These are phyloP conservation scores for Meriones psammophilus DNA, from an alignment of 2,797 vertebrate genomes.

Conservation along the genomic window DNA sequence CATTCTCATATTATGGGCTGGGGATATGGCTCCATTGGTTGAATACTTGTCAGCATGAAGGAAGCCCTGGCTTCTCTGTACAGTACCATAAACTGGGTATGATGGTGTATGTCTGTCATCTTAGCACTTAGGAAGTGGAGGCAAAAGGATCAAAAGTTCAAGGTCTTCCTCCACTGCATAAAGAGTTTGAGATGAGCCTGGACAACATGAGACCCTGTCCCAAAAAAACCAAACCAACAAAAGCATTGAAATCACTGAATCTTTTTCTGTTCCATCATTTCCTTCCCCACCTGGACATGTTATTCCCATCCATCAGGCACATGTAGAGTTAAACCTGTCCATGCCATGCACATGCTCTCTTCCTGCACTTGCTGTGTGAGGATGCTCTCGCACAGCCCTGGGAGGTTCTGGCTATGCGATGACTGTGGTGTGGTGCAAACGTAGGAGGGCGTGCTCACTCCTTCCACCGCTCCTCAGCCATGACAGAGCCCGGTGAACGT, in stretches of 20 bases:
- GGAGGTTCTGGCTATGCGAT: background rate
- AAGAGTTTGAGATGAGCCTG: background rate
- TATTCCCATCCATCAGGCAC: background rate
- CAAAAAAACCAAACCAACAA: background rate
- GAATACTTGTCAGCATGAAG: background rate
- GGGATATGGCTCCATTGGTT: background rate
- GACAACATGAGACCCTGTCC: background rate
- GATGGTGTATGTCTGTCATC: background rate
- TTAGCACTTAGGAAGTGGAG: background rate
- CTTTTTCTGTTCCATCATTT: background rate
- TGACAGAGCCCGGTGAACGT: background rate
- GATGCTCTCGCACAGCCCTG: background rate
- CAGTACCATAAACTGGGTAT: background rate
- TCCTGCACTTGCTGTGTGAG: background rate
- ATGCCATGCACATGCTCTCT: background rate
- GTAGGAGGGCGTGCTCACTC: background rate
- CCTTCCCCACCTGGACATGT: background rate
- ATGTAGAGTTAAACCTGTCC: background rate
- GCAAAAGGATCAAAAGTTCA: background rate
- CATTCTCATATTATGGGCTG: background rate
- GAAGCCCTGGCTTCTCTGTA: background rate
- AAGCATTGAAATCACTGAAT: background rate
- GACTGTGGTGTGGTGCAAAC: background rate
- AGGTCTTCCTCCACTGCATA: background rate
- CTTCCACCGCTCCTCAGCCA: background rate